These are phyloP conservation scores for Polylopha cassiicola DNA, from an alignment of 2,888 invertebrate species.

Conservation along the genomic window DNA sequence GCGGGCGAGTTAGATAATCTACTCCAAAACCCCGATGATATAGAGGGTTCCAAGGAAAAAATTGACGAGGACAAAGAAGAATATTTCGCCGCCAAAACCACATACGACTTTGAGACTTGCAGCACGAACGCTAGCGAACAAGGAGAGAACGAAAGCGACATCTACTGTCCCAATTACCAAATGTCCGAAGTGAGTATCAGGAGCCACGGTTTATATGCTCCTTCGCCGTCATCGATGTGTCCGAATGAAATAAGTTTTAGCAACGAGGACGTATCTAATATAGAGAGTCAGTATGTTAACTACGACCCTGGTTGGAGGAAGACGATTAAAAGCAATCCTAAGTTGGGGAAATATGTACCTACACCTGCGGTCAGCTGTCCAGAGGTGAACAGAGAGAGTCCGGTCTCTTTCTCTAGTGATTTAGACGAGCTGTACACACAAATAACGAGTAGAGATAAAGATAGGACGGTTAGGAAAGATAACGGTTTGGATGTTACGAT, in stretches of 20 bases:
- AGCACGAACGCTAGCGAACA: slow-evolving; percentile 70
- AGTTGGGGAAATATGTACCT: slow-evolving; percentile 60
- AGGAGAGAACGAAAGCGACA: slow-evolving; percentile 78
- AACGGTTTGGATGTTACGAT: slow-evolving; percentile 56
- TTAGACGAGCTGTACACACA: slow-evolving; percentile 84
- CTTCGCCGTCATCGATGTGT: slow-evolving; percentile 75
- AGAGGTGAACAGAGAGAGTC: slow-evolving; percentile 65
- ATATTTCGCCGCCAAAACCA: slow-evolving; percentile 63
- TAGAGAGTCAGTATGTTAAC: slow-evolving; percentile 75
- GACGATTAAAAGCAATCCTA: slow-evolving; percentile 62
- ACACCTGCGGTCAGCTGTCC: slow-evolving; percentile 67
- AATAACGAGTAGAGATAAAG: slow-evolving; percentile 72
- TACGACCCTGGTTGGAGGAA: slow-evolving; percentile 75
- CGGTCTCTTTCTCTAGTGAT: slow-evolving; percentile 72
- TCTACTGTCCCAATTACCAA: slow-evolving; percentile 78
- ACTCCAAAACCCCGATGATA: slow-evolving; percentile 43
- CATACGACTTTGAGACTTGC: slow-evolving; percentile 67
- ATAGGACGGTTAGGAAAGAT: slow-evolving; percentile 48
- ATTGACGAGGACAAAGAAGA: slow-evolving; percentile 58
- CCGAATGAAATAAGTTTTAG: slow-evolving; percentile 72
- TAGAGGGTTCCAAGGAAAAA: slow-evolving; percentile 52
- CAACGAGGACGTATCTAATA: slow-evolving; percentile 67
- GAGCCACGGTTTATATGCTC: slow-evolving; percentile 80
- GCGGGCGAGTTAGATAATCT: slow-evolving; percentile 52
- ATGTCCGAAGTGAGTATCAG: slow-evolving; percentile 81